Evolutionary conservation across 2,888 invertebrate genomes (phyloP).

Genomic region (Drosophila prostipennis): DNA sequence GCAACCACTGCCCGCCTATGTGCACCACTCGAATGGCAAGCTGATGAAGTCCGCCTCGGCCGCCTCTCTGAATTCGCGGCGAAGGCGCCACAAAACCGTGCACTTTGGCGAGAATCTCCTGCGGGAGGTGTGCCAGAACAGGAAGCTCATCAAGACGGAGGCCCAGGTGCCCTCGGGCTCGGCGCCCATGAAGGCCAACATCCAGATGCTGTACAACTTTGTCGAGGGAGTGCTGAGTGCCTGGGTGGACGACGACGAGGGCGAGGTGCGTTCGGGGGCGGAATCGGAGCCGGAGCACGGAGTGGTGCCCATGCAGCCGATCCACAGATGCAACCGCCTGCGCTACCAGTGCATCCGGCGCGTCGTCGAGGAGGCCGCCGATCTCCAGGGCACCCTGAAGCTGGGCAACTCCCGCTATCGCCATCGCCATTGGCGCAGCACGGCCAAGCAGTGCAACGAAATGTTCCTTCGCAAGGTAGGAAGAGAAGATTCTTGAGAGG

Average conservation of each 20-base stretch:
- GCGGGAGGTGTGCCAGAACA: constrained; percentile 90
- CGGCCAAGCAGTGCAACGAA: constrained; percentile 94
- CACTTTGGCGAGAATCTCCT: constrained; percentile 91
- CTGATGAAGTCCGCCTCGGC: constrained; percentile 86
- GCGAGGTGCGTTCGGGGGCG: constrained; percentile 89
- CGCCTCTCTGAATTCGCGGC: constrained; percentile 88
- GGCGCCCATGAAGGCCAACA: constrained; percentile 88
- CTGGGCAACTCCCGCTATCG: constrained; percentile 89
- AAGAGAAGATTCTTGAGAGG: neutral
- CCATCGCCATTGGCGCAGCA: constrained; percentile 93
- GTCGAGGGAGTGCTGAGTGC: constrained; percentile 92
- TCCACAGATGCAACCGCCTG: constrained; percentile 86
- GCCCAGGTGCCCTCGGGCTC: constrained; percentile 82
- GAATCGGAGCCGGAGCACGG: constrained; percentile 90
- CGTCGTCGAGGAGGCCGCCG: constrained; percentile 89
- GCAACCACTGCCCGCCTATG: constrained; percentile 60
- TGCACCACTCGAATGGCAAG: constrained; percentile 72
- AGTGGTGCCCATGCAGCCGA: constrained; percentile 82
- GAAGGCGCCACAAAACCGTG: constrained; percentile 91
- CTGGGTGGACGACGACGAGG: constrained; percentile 88
- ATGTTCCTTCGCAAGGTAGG: constrained; percentile 93
- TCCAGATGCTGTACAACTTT: constrained; percentile 92
- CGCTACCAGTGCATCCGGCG: constrained; percentile 89
- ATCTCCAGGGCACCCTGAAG: constrained; percentile 87
- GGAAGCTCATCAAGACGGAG: constrained; percentile 85